phyloP scores from a whole-genome alignment of 1,140 invertebrate genomes.

The Lerema accius region DNA sequence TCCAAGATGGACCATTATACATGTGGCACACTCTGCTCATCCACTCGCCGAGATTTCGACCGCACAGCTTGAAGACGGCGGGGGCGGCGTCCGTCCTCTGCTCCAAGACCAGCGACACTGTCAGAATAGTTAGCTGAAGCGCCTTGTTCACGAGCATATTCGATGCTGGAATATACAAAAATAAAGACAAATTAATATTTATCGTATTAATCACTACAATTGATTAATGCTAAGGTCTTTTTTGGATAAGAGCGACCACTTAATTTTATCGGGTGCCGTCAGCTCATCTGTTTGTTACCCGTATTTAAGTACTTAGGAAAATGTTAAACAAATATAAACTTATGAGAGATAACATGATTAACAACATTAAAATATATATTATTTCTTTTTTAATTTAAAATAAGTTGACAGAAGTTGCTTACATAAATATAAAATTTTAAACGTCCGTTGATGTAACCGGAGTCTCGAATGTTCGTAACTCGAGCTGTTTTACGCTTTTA shows the following conservation, averaged over 20 bases:
- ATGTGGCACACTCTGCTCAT: slow-evolving; percentile 72
- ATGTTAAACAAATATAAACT: too few species aligned
- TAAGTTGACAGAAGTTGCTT: slow-evolving; percentile 5
- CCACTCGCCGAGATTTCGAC: slow-evolving; percentile 65
- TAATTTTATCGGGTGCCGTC: too few species aligned
- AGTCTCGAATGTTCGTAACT: slow-evolving; percentile 62
- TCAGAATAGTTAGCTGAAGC: slow-evolving; percentile 51
- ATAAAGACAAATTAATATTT: slow-evolving; percentile 11
- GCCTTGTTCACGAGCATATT: slow-evolving; percentile 58
- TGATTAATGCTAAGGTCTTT: too few species aligned
- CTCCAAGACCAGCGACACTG: slow-evolving; percentile 53
- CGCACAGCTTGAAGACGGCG: slow-evolving; percentile 61
- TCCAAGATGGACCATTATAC: slow-evolving; percentile 75
- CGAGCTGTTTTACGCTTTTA: slow-evolving; percentile 69
- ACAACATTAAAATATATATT: slow-evolving; percentile 10
- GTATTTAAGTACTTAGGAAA: too few species aligned
- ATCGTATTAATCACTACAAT: neutral
- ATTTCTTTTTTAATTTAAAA: too few species aligned
- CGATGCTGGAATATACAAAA: slow-evolving; percentile 55
- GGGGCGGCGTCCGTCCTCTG: slow-evolving; percentile 50
- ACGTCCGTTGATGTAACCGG: slow-evolving; percentile 46
- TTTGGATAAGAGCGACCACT: too few species aligned
- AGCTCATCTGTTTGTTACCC: too few species aligned
- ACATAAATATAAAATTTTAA: slow-evolving; percentile 20
- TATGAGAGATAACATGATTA: neutral